These are phyloP conservation scores for Saxidomus purpurata DNA, from an alignment of 1,140 invertebrate species.

Conservation along the genomic window DNA sequence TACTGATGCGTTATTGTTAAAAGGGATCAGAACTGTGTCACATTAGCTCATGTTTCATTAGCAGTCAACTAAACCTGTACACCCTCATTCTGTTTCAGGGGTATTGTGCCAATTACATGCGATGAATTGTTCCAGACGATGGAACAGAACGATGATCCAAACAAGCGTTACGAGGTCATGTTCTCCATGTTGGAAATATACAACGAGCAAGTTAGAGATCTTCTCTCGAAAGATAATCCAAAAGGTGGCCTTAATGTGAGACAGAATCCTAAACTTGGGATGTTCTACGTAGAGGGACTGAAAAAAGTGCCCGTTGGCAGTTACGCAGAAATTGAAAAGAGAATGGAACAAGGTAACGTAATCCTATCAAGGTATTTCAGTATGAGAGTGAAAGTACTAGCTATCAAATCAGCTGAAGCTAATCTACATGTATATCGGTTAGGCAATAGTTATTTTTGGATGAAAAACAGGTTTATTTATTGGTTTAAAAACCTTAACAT, in stretches of 20 bases:
- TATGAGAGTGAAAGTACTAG: no score
- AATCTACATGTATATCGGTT: no score
- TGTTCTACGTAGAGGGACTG: conserved; percentile 86
- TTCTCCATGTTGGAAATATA: conserved; percentile 87
- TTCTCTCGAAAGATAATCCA: conserved; percentile 85
- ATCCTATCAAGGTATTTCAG: no score
- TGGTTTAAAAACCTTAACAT: no score
- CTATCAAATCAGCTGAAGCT: no score
- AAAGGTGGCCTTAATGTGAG: conserved; percentile 86
- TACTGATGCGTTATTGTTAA: no score
- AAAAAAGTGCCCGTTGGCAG: conserved; percentile 86
- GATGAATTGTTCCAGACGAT: conserved; percentile 86
- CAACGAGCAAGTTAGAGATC: conserved; percentile 87
- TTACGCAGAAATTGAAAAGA: conserved; percentile 86
- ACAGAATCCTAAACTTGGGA: conserved; percentile 86
- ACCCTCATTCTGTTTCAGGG: no score
- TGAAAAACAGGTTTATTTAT: no score
- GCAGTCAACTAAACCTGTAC: no score
- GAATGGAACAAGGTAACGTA: conserved; percentile 86
- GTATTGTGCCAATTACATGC: conserved; percentile 87
- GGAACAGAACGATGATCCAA: conserved; percentile 77
- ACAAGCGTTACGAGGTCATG: conserved; percentile 86
- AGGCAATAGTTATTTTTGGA: no score
- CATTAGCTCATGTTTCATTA: no score
- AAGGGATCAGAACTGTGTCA: no score